phyloP scores from a whole-genome alignment of 2,888 invertebrate genomes.

The Philonicus albiceps region DNA sequence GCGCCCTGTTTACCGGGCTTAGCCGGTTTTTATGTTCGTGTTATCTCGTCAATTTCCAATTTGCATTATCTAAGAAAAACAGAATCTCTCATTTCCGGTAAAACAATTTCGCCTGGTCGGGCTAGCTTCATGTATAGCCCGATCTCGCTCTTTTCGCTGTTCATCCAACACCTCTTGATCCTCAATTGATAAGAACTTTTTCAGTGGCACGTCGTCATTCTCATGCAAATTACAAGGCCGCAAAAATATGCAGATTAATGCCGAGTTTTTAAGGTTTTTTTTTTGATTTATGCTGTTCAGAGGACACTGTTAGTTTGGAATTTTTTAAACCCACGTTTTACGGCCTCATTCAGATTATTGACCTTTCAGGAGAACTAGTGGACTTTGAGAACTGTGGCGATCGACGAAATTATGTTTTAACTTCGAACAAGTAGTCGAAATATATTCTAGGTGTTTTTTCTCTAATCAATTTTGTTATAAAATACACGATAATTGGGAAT shows the following conservation, averaged over 20 bases:
- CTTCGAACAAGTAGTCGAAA: background rate
- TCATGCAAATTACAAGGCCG: constrained; percentile 29
- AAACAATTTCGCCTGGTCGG: background rate
- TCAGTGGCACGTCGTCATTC: constrained; percentile 9
- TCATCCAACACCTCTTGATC: background rate
- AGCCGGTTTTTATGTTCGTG: background rate
- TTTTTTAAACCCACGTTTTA: background rate
- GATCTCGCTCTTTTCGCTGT: background rate
- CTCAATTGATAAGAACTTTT: constrained; percentile 4
- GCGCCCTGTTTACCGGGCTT: background rate
- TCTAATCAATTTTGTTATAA: background rate
- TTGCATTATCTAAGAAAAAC: constrained; percentile 27
- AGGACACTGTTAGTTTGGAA: background rate
- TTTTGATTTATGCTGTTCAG: background rate
- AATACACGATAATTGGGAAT: background rate
- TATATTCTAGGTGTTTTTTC: background rate
- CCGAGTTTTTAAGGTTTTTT: background rate
- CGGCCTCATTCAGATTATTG: background rate
- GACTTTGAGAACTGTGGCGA: background rate
- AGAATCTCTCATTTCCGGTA: constrained; percentile 22
- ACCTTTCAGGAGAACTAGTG: background rate
- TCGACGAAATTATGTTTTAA: background rate
- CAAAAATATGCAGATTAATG: constrained; percentile 24
- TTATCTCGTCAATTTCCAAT: background rate
- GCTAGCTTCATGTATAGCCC: background rate